Percentiles rank a stretch among this genome's conserved stretches.
These are phyloP conservation scores for Malaclemys terrapin DNA, from an alignment of 2,113 vertebrate genomes.

Conservation along the genomic window DNA sequence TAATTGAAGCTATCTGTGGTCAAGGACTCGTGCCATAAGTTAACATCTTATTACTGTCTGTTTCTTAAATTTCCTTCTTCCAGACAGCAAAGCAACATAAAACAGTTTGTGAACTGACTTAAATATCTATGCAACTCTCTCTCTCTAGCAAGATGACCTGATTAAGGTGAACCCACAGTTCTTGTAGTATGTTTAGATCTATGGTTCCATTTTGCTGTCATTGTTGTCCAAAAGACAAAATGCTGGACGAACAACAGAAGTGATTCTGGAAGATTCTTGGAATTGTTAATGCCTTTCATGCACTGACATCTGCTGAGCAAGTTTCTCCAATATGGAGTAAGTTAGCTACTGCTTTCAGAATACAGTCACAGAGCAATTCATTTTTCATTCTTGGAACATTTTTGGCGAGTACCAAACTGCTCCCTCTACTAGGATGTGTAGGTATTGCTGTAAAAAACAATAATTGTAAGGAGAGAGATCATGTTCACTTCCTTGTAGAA, in stretches of 20 bases:
- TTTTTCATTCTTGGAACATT: neutral
- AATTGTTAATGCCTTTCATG: neutral
- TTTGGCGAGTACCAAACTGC: too few species aligned
- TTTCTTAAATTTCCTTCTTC: neutral
- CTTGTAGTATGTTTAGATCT: neutral
- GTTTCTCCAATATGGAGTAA: neutral
- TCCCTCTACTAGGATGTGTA: neutral
- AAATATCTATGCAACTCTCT: neutral
- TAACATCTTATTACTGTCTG: rapidly evolving
- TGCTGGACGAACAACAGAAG: neutral
- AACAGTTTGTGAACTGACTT: neutral
- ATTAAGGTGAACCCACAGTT: neutral
- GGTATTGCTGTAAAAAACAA: neutral
- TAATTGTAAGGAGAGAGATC: neutral
- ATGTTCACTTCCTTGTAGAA: neutral
- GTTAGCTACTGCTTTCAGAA: neutral
- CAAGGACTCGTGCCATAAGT: neutral
- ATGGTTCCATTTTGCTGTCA: neutral
- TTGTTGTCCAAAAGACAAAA: neutral
- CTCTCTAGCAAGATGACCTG: neutral
- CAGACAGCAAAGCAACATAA: neutral
- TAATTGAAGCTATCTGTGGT: neutral
- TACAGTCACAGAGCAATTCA: neutral
- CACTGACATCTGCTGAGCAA: neutral
- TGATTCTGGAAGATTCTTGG: neutral